Evolutionary conservation across 2,888 invertebrate species (phyloP).

Genomic region (Diaperis boleti): DNA sequence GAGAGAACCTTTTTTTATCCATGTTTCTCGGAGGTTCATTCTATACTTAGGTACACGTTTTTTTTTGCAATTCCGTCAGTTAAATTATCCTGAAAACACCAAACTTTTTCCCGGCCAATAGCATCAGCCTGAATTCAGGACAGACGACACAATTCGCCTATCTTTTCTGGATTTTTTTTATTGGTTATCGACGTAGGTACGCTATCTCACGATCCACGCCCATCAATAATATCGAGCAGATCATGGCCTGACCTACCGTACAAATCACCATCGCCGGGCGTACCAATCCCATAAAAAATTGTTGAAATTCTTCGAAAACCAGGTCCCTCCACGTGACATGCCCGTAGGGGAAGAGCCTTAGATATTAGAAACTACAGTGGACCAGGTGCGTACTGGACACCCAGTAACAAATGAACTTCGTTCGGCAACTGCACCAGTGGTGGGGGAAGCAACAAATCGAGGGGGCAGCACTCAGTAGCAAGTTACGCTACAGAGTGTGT

Average conservation of each 20-base stretch:
- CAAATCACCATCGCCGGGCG: slow-evolving; percentile 29
- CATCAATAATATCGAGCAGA: slow-evolving; percentile 9
- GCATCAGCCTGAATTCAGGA: no score
- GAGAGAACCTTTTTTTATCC: no score
- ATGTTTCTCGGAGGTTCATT: no score
- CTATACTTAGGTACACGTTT: no score
- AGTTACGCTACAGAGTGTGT: slow-evolving; percentile 57
- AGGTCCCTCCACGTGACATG: not conserved
- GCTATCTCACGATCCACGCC: not conserved
- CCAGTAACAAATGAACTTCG: not conserved
- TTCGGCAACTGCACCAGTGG: slow-evolving; percentile 13
- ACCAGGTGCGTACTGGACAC: slow-evolving; percentile 39
- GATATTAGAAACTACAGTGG: slow-evolving; percentile 22
- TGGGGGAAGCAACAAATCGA: slow-evolving; percentile 52
- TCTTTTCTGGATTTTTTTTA: not conserved
- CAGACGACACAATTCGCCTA: not conserved
- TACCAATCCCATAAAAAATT: slow-evolving; percentile 17
- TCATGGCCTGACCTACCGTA: slow-evolving; percentile 39
- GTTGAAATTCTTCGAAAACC: slow-evolving; percentile 9
- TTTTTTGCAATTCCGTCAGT: no score
- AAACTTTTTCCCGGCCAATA: no score
- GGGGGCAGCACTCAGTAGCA: slow-evolving; percentile 63
- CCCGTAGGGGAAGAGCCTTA: slow-evolving; percentile 2
- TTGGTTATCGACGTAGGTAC: not conserved
- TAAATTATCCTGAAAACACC: no score